Evolutionary conservation across 2,888 invertebrate genomes (phyloP).

Genomic region (Noctua comes): DNA sequence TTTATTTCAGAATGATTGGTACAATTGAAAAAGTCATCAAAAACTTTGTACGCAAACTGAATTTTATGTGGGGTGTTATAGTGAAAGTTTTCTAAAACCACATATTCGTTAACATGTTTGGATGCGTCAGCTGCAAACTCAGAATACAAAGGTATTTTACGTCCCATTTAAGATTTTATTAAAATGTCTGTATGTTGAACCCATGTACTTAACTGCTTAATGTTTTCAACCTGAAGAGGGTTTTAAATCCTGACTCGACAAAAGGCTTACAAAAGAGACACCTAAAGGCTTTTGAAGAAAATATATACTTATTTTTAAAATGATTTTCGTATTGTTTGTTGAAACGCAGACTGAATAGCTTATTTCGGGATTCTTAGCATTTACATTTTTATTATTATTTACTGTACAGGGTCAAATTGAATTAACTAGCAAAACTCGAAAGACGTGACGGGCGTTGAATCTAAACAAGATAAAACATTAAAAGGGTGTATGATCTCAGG

Average conservation of each 20-base stretch:
- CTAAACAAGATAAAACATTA: neutral
- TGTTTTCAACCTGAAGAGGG: conserved; percentile 10
- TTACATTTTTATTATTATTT: conserved; percentile 24
- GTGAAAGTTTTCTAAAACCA: neutral
- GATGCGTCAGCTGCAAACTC: neutral
- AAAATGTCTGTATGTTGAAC: conserved; percentile 6
- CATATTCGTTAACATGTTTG: neutral
- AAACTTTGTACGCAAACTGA: neutral
- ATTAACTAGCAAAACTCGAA: neutral
- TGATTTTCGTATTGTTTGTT: neutral
- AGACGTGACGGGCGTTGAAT: neutral
- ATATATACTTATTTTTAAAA: neutral
- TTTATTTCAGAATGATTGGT: neutral
- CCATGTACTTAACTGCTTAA: conserved; percentile 12
- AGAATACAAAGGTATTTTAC: neutral
- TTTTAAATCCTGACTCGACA: conserved; percentile 9
- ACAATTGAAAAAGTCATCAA: neutral
- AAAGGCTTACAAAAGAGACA: conserved; percentile 16
- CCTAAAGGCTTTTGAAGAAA: neutral
- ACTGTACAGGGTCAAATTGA: neutral
- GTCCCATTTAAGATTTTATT: neutral
- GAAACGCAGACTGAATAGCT: neutral
- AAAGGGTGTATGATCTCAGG: neutral
- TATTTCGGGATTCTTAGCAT: conserved; percentile 11
- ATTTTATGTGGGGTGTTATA: neutral